Conservation (phyloP, 2,797 vertebrate genomes). For the Betta splendens region DNA sequence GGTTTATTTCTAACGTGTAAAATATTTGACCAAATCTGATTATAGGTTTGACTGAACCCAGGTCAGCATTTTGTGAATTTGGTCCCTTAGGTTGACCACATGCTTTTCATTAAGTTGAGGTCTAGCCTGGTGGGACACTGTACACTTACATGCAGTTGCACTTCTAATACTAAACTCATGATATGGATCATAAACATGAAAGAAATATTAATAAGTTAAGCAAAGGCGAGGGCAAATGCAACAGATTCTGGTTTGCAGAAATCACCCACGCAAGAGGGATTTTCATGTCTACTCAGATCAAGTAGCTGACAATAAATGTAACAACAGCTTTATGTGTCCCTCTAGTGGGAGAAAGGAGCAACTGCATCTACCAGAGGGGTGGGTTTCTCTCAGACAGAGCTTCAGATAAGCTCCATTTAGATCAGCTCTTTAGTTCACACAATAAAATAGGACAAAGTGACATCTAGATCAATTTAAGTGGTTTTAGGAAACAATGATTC, state of each 20-base stretch:
- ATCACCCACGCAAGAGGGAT: background rate
- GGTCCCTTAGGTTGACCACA: background rate
- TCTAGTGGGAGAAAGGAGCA: conserved; percentile 57
- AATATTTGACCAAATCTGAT: background rate
- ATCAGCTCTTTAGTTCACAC: background rate
- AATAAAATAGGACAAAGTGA: conserved; percentile 12
- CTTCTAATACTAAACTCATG: no score
- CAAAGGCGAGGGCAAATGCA: conserved; percentile 20
- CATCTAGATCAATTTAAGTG: background rate
- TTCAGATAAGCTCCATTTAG: no score
- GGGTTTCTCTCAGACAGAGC: no score
- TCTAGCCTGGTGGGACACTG: background rate
- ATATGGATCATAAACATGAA: conserved; percentile 40
- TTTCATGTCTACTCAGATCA: background rate
- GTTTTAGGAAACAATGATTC: background rate
- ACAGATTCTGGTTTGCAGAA: background rate
- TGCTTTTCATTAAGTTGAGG: background rate
- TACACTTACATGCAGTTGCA: conserved; percentile 12
- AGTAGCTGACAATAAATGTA: background rate
- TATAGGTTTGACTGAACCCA: background rate
- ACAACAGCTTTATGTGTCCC: conserved; percentile 33
- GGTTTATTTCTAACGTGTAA: background rate
- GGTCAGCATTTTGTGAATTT: background rate
- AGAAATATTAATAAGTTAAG: conserved; percentile 34
- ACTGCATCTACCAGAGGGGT: conserved; percentile 12